A percentile compares a stretch with the other conserved stretches of the same genome.
phyloP scores from a whole-genome alignment of 2,113 vertebrate genomes.

The Spermophilus dauricus region DNA sequence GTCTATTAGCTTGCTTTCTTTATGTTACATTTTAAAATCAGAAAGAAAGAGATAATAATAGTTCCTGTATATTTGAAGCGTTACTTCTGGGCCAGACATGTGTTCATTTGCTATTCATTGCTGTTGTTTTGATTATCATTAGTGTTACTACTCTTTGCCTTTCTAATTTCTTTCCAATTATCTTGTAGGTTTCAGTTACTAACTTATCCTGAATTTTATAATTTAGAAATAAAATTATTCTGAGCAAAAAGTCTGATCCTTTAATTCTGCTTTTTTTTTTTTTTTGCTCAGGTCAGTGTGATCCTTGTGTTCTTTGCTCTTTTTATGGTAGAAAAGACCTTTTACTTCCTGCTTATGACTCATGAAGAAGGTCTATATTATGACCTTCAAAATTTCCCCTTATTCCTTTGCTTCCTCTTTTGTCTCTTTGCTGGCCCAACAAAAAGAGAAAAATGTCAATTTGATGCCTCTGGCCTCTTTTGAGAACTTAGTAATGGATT shows the following conservation, averaged over 20 bases:
- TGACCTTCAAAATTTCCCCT: background rate
- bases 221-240: slow-evolving; percentile 47
- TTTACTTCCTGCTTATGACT: background rate
- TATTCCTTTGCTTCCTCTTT: background rate
- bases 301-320: slow-evolving; percentile 38
- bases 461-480: slow-evolving; percentile 54
- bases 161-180: slow-evolving; percentile 17
- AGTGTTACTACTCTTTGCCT: background rate
- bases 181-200: background rate
- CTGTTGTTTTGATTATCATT: background rate
- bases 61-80: background rate
- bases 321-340: background rate
- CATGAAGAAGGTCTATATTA: background rate
- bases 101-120: background rate
- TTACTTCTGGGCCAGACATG: background rate
- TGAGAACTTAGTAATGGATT: slow-evolving; percentile 47
- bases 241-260: slow-evolving; percentile 26
- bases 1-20: background rate
- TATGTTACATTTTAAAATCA: background rate
- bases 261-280: slow-evolving; percentile 55
- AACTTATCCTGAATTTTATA: slow-evolving; percentile 45
- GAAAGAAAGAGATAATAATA: slow-evolving; percentile 3
- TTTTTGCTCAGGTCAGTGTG: background rate
- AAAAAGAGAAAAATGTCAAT: slow-evolving; percentile 51
- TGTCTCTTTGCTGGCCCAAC: background rate